These are phyloP conservation scores for Ameiurus melas DNA, from an alignment of 2,113 vertebrate genomes.

Conservation along the genomic window DNA sequence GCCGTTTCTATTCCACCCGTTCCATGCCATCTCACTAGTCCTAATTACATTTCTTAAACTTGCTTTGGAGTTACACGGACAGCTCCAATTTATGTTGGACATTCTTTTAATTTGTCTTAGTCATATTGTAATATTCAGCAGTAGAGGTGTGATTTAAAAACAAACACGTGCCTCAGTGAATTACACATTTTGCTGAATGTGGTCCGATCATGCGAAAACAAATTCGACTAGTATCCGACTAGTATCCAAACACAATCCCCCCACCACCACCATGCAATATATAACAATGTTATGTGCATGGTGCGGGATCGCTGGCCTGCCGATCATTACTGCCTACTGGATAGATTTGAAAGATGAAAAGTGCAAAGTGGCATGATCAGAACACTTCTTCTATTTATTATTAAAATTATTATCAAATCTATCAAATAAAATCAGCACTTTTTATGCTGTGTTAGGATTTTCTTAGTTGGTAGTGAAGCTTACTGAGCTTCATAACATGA, in stretches of 20 bases:
- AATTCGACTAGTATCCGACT: neutral
- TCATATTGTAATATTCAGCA: neutral
- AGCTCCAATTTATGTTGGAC: neutral
- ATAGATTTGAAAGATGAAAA: neutral
- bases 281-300: neutral
- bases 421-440: neutral
- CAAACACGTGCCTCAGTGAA: neutral
- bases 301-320: neutral
- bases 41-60: neutral
- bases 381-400: too few relatives aligned
- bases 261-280: neutral
- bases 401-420: neutral
- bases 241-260: too few relatives aligned
- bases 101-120: conserved; percentile 14
- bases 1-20: neutral
- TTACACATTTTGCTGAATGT: neutral
- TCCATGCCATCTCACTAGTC: neutral
- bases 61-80: neutral
- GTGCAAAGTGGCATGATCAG: neutral
- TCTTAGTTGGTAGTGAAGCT: too few relatives aligned
- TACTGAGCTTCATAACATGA: neutral
- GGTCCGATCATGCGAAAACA: conserved; percentile 4
- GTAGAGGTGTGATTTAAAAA: neutral
- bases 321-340: neutral
- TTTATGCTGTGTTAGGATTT: neutral